Evolutionary conservation across 2,888 invertebrate species (phyloP).

Genomic region (Idaea straminata): DNA sequence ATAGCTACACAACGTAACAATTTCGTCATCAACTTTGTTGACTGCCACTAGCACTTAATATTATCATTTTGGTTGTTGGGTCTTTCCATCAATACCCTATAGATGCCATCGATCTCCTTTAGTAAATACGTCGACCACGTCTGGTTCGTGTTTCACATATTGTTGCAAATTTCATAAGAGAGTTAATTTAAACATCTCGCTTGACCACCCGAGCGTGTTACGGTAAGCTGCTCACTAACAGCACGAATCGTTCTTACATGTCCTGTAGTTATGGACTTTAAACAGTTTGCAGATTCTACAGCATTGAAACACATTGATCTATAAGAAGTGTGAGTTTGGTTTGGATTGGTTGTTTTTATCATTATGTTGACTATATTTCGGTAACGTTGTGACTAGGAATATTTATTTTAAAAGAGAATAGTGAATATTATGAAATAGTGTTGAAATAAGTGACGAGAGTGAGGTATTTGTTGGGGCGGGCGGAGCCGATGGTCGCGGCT

Average conservation of each 20-base stretch:
- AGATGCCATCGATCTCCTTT: background rate
- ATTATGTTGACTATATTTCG: constrained; percentile 36
- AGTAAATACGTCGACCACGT: constrained; percentile 4
- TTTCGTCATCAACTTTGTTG: constrained; percentile 10
- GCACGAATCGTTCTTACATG: constrained; percentile 41
- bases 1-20: background rate
- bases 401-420: constrained; percentile 31
- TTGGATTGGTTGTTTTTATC: constrained; percentile 47
- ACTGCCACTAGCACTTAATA: constrained; percentile 12
- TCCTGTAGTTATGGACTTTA: background rate
- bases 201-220: constrained; percentile 54
- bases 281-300: constrained; percentile 42
- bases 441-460: constrained; percentile 28
- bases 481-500: constrained; percentile 68
- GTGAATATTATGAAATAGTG: constrained; percentile 35
- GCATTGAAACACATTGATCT: constrained; percentile 41
- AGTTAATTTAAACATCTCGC: constrained; percentile 54
- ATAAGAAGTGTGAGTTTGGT: constrained; percentile 46
- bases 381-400: constrained; percentile 45
- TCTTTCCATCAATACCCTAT: background rate
- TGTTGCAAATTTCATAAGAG: constrained; percentile 50
- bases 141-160: constrained; percentile 46
- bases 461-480: constrained; percentile 47
- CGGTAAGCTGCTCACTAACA: constrained; percentile 37
- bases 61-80: constrained; percentile 1